Evolutionary conservation across 2,888 invertebrate genomes (phyloP), one percentile per base, ranked within the genome.

Genomic region (Seladonia tumulorum): DNA sequence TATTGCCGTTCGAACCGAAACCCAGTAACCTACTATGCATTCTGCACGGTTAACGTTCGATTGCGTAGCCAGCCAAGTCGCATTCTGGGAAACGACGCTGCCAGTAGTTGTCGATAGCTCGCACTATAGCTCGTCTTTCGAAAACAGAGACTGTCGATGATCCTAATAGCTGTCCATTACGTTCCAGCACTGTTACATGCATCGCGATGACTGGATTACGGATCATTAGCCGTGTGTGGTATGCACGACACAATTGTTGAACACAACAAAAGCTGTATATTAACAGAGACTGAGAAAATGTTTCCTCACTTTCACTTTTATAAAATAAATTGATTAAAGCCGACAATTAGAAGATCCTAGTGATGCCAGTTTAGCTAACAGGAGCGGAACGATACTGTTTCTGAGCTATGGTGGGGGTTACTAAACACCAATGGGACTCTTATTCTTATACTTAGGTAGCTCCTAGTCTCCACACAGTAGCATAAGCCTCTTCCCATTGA

Each of bases 371-470:
- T 49, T 16, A 5, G 18, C 49, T 18, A 49, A 18, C 16, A 49
- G 25, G 12, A 25, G 12, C 25, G 60, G 22, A 1, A 49, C 18
- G 22, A 22, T 0, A 25, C 60, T 25, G 60, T 25, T 12, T 14
- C 25, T n/a, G n/a, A n/a, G n/a, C n/a, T n/a, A n/a, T 16, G 25
- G 16, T 5, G 60, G 29, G 16, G 25, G 16, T 16, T 12, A 29
- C 25, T 0, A 25, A 25, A 5, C 25, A 16, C 60, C 25, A 63
- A 63, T 14, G 29, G 60, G 5, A 16, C 29, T 25, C 60, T 16
- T 16, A 1, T 5, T 5, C 14, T 60, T 5, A 0, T 2, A 2
- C 2, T 5, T 2, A 5, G 1, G 14, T 1, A 29, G 16, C 25
- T 29, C 7, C 25, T 29, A 16, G 16, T 5, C 16, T 25, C 22